Percentiles rank a stretch among this genome's conserved stretches.
Evolutionary conservation across 1,140 invertebrate species (phyloP).

Genomic region (Parasteatoda tepidariorum): DNA sequence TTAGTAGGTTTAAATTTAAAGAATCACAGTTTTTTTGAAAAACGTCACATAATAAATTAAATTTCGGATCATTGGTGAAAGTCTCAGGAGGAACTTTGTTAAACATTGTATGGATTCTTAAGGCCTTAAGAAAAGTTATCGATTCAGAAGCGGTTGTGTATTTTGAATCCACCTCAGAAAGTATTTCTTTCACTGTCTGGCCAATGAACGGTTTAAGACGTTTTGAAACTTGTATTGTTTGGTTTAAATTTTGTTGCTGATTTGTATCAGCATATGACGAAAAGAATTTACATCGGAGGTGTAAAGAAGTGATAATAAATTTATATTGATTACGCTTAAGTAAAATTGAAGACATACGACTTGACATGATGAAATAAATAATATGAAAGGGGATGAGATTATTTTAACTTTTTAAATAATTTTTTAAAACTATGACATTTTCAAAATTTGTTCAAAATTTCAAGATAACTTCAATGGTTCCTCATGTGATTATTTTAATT

Average conservation of each 20-base stretch:
- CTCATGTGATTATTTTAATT: too few relatives aligned
- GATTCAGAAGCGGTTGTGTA: not conserved
- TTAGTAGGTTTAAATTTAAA: not conserved
- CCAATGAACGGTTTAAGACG: slow-evolving; percentile 5
- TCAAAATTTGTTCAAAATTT: too few relatives aligned
- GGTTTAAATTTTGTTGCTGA: not conserved
- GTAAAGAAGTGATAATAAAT: not conserved
- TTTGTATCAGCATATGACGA: not conserved
- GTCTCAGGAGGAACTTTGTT: not conserved
- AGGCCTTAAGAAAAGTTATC: slow-evolving; percentile 19
- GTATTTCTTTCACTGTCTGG: slow-evolving; percentile 26
- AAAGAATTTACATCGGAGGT: not conserved
- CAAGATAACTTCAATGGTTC: too few relatives aligned
- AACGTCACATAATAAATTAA: slow-evolving; percentile 10
- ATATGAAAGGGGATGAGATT: too few relatives aligned
- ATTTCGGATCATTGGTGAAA: slow-evolving; percentile 10
- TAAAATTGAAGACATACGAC: not conserved
- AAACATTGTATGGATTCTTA: slow-evolving; percentile 20
- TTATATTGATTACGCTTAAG: not conserved
- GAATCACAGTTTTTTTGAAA: not conserved
- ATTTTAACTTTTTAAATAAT: too few relatives aligned
- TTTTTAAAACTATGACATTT: too few relatives aligned
- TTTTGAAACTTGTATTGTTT: slow-evolving; percentile 21
- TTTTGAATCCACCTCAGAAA: not conserved
- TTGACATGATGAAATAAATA: slow-evolving; percentile 1